These are phyloP conservation scores for Zeugodacus cucurbitae DNA, from an alignment of 1,140 invertebrate species.

Conservation along the genomic window DNA sequence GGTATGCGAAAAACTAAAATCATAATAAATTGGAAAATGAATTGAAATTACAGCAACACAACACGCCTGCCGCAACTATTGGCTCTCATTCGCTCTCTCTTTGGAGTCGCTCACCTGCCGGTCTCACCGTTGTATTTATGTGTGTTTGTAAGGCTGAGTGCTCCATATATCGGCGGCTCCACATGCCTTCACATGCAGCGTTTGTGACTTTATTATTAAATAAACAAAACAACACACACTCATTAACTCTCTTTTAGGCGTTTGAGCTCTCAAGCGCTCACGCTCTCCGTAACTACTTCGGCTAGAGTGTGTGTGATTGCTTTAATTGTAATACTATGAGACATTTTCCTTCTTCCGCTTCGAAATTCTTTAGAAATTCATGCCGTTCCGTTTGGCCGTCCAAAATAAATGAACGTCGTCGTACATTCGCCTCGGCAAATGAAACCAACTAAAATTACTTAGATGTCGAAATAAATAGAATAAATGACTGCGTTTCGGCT, in stretches of 20 bases:
- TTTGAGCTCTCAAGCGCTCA: neutral
- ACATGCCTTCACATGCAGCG: neutral
- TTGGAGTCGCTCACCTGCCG: neutral
- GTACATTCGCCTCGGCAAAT: neutral
- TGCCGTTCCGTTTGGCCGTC: neutral
- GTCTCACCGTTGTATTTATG: neutral
- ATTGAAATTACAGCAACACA: conserved; percentile 24
- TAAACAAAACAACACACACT: neutral
- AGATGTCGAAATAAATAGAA: neutral
- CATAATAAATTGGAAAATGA: conserved; percentile 37
- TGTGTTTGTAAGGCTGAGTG: neutral
- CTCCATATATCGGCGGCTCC: neutral
- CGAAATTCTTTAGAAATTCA: conserved; percentile 23
- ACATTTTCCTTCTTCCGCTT: conserved; percentile 25
- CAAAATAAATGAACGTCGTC: neutral
- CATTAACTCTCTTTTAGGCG: neutral
- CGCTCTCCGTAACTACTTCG: neutral
- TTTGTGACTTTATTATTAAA: neutral
- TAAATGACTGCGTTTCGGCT: neutral
- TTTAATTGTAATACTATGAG: conserved; percentile 9
- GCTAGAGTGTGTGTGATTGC: neutral
- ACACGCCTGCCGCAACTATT: neutral
- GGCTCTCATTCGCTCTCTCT: neutral
- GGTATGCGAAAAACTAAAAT: conserved; percentile 34
- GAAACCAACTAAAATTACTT: neutral